phyloP scores from a whole-genome alignment of 1,140 invertebrate genomes.

The Armadillidium nasatum region DNA sequence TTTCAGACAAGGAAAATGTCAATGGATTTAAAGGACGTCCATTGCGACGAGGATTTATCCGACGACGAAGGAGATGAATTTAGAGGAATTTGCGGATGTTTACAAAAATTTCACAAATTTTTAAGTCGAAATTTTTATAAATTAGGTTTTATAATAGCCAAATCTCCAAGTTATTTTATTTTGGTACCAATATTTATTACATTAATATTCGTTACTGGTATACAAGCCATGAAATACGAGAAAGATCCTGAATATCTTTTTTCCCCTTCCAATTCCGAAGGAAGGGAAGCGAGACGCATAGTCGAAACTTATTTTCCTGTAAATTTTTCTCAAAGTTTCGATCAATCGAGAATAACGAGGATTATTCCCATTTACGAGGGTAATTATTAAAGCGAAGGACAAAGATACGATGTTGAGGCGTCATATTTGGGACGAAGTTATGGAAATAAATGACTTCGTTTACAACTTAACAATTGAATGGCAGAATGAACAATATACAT shows the following conservation, averaged over 20 bases:
- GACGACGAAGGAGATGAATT: not conserved
- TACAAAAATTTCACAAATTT: conserved; percentile 44
- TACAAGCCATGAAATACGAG: conserved; percentile 74
- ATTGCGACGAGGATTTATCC: not conserved
- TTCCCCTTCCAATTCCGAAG: conserved; percentile 76
- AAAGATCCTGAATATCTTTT: conserved; percentile 90
- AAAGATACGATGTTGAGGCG: conserved; percentile 69
- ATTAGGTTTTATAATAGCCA: conserved; percentile 70
- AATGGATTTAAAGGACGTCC: not conserved
- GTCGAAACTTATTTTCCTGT: conserved; percentile 79
- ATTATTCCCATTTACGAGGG: conserved; percentile 66
- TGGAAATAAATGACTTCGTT: conserved; percentile 68
- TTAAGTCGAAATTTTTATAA: conserved; percentile 75
- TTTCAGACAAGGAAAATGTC: not conserved
- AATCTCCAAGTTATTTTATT: conserved; percentile 79
- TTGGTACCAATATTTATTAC: conserved; percentile 76
- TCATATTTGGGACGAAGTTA: conserved; percentile 72
- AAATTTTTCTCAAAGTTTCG: conserved; percentile 78
- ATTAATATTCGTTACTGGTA: conserved; percentile 72
- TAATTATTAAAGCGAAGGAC: conserved; percentile 78
- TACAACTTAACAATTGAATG: conserved; percentile 65
- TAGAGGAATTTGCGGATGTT: not conserved
- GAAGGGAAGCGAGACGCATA: conserved; percentile 65
- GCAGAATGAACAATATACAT: conserved; percentile 63
- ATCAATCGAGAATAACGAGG: conserved; percentile 75